These are phyloP conservation scores for Dugesia japonica DNA, from an alignment of 2,888 invertebrate species.

Conservation along the genomic window DNA sequence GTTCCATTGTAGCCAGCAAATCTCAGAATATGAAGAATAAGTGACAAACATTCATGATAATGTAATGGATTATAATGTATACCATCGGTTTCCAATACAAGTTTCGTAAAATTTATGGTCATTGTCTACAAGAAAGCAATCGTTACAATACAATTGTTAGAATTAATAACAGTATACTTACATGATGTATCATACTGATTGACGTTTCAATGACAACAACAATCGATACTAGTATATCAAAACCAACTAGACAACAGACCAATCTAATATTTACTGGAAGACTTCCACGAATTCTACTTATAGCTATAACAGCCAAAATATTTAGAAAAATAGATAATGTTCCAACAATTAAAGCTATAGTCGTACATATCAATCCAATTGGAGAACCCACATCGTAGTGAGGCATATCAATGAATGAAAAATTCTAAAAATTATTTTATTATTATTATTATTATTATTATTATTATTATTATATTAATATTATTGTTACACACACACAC, in stretches of 20 bases:
- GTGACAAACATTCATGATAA: background rate
- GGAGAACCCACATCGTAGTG: too few relatives aligned
- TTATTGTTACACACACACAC: too few relatives aligned
- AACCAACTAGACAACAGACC: conserved; percentile 13
- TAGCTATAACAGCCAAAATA: background rate
- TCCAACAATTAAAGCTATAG: background rate
- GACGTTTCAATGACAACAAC: background rate
- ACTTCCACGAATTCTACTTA: background rate
- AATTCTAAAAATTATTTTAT: too few relatives aligned
- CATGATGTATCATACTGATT: background rate
- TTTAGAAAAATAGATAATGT: background rate
- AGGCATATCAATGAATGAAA: too few relatives aligned
- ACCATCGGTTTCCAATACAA: background rate
- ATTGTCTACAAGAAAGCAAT: background rate
- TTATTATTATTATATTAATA: too few relatives aligned
- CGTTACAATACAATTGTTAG: too few relatives aligned
- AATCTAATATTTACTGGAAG: background rate
- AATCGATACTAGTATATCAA: background rate
- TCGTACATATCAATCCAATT: background rate
- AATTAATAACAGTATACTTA: background rate
- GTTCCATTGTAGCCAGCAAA: conserved; percentile 5
- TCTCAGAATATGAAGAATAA: background rate
- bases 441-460: too few relatives aligned
- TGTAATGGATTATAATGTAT: background rate
- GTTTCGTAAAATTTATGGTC: background rate